Evolutionary conservation across 2,888 invertebrate species (phyloP), one percentile per base, ranked within the genome.

Genomic region (Tuta absoluta): DNA sequence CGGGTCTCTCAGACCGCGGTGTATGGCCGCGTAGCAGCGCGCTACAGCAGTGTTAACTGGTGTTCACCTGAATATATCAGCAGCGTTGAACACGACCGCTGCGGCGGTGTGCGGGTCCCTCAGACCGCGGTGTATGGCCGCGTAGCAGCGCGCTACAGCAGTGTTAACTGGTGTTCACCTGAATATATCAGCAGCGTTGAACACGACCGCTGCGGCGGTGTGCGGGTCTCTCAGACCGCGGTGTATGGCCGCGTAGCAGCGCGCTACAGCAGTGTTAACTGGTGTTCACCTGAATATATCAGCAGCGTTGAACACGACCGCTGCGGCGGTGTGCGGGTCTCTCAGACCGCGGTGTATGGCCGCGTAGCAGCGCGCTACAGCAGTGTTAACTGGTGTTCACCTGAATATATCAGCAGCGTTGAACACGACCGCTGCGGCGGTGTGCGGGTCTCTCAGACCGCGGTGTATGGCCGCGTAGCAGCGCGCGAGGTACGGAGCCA

Each of bases 191-290:
- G 95, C 92, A 0, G 97, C 97, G 85, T 98, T 96, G 59, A 96
- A 92, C 65, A 99, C 91, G 78, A 98, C 97, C 68, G 96, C 97
- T 41, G 97, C 96, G 77, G 98, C 93, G 17, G 93, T 92, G 78
- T 93, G 93, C 60, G 93, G 92, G 71, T 95, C 93, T 73, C 94
- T 92, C 23, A 98, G 93, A 0, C 98, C 98, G 83, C 97, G 96
- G 75, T 96, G 96, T 69, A 99, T 88, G 4, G 98, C 97, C 76
- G 98, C 94, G 87, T 98, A 98, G 89, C 98, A 98, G 60, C 99
- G 93, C 10, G 98, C 97, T 75, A 98, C 97, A 96, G 0, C 98
- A 97, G 86, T 97, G 98, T 87, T 98, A 98, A n/a, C n/a, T n/a
- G n/a, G 19, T 19, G 19, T 19, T 53, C 68, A 91, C 91, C 96